Base-by-base conservation (phyloP, 2,797 vertebrate genomes). In the Remorina albescens region DNA sequence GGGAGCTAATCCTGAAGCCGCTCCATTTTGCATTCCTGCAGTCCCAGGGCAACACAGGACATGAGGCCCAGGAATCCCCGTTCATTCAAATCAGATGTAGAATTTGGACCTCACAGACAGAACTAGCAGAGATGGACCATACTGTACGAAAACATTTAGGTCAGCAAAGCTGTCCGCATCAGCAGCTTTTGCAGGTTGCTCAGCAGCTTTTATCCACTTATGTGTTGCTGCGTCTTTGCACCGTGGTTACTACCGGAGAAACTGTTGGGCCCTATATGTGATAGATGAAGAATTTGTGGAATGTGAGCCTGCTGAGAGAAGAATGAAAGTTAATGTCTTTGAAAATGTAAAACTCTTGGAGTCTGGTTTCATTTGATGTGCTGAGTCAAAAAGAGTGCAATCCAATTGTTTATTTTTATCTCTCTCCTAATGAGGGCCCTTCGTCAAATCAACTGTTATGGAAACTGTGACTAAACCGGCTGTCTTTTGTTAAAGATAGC, bases 1-100 rank as follows among this genome's bases (percentile, higher is more conserved):
- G 83, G 88, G 83, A 83, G 63, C 80, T 90, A 90, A 92, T 92
- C 91, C 77, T 80, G 74, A 86, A 70, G 49, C 81, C 16, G 72
- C 83, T 91, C 81, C 62, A 83, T 87, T 91, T 86, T 90, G 80
- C 88, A 94, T 93, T 92, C 90, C 89, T 91, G 71, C 78, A 83
- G 84, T 89, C 90, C 86, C 86, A 67, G 68, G 89, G 87, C 80
- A 92, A 90, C 88, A 87, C 74, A 67, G 86, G 76, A 89, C 87
- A 83, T 84, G 89, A 87, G 86, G 84, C 82, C 86, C 86, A 71
- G 77, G 90, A 91, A 91, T 92, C 88, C 83, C 51, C 2, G 13
- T 83, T 90, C 73, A 90, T 88, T 92, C 71, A 81, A 78, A 88
- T 90, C 86, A 90, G 85, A 92, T 88, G 89, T 73, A 80, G 66